Conservation (phyloP, 2,888 invertebrate genomes). For the Drosophila meridionalis region DNA sequence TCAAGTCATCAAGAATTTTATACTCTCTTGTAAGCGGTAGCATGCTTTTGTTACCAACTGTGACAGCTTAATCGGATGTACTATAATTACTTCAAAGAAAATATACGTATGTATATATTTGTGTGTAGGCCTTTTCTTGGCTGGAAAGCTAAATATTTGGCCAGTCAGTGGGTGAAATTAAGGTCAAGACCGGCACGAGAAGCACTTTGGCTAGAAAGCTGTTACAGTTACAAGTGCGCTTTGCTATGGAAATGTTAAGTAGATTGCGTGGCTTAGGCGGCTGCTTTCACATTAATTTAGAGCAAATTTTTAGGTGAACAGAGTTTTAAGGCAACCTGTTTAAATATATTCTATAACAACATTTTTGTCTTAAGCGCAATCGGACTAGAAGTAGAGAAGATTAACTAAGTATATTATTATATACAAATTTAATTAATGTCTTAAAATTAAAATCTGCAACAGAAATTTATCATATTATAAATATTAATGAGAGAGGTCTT, state of each 20-base stretch:
- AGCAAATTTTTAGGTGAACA: no score
- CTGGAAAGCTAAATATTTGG: neutral
- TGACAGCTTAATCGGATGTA: neutral
- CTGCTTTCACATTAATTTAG: neutral
- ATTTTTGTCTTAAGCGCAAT: no score
- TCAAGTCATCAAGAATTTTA: neutral
- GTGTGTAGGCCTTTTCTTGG: neutral
- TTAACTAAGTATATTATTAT: no score
- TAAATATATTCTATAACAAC: no score
- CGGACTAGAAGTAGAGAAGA: no score
- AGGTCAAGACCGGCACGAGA: neutral
- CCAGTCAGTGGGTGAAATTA: neutral
- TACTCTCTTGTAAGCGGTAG: neutral
- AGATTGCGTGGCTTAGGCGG: neutral
- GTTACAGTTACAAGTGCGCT: slow-evolving; percentile 1
- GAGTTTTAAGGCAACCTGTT: no score
- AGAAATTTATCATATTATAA: no score
- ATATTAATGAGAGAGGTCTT: no score
- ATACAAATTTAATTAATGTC: no score
- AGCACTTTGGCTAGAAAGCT: neutral
- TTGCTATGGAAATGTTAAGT: slow-evolving; percentile 2
- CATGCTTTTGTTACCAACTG: neutral
- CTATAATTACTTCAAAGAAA: neutral
- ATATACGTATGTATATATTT: neutral
- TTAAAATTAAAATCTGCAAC: no score